Conservation (phyloP, 2,113 vertebrate species). For the Tragelaphus imberbis region DNA sequence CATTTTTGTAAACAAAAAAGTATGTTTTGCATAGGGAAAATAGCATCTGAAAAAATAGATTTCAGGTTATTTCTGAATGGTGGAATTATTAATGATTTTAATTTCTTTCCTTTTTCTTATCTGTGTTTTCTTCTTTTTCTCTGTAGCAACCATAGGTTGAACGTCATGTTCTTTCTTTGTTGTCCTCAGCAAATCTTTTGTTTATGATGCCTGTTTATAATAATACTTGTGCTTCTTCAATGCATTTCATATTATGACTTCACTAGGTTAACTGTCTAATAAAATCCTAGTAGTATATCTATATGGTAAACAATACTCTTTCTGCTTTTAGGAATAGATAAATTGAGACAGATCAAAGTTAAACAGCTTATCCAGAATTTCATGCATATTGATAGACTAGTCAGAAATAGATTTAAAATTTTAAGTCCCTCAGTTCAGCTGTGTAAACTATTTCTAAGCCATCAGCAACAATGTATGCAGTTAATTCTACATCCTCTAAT, state of each 20-base stretch:
- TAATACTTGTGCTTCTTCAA: neutral
- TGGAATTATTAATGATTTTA: neutral
- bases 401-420: conserved; percentile 60
- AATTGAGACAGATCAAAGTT: conserved; percentile 40
- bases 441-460: conserved; percentile 36
- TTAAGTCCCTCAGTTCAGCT: conserved; percentile 41
- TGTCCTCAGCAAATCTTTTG: neutral
- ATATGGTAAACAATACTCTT: conserved; percentile 17
- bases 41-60: neutral
- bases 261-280: neutral
- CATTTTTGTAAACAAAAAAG: neutral
- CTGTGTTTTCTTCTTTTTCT: neutral
- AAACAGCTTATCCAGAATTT: conserved; percentile 39
- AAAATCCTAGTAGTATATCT: neutral
- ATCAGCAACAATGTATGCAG: conserved; percentile 14
- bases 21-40: neutral
- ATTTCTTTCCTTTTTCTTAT: neutral
- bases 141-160: conserved; percentile 55
- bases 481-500: conserved; percentile 59
- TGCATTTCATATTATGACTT: neutral
- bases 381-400: conserved; percentile 43
- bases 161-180: neutral
- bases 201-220: neutral
- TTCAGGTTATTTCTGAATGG: neutral
- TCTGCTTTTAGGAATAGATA: conserved; percentile 24